Base-by-base conservation (phyloP, 2,797 vertebrate genomes). In the Poecilia wingei region DNA sequence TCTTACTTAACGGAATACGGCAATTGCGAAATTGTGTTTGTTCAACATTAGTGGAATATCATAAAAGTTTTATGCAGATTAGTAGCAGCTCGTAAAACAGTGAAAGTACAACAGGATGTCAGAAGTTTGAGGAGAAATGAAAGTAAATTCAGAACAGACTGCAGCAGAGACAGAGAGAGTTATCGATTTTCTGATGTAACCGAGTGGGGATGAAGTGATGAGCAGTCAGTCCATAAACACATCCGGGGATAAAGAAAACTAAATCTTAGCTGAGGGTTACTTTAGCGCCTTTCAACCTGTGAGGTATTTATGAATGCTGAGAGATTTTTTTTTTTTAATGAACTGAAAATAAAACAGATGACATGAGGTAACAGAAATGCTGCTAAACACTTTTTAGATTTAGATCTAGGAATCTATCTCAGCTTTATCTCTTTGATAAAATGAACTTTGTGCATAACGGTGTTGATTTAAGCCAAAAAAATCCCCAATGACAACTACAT, bases 231-330 rank as follows among this genome's bases (percentile, higher is more conserved):
- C 61, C 28, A 49, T 74, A 64, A 51, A 53, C 47, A 78, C 36
- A 61, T 9, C 4, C 0, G 1, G 39, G 66, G 36, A 47, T 78
- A 59, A 71, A 8, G 33, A 51, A 71, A 69, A 9, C 61, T 45
- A 10, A 76, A 76, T 47, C 71, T 41, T 39, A 14, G 55, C 31
- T 12, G 36, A 16, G 6, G 43, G 55, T 81, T 75, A 68, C 72
- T 73, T 78, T 49, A 46, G 14, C 13, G 18, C 70, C 33, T 70
- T 3, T 5, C 71, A 77, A 74, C 70, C 55, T 28, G 14, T 16
- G 45, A 82, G 77, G 46, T 84, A 74, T 80, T 85, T 72, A 28
- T 76, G 41, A 71, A 75, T 18, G 45, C 68, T 69, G 57, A 81
- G 76, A 3, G 18, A 59, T 8, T 20, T 53, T 8, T 73, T 81